phyloP scores from a whole-genome alignment of 2,888 invertebrate species.

The Tenthredo livida region DNA sequence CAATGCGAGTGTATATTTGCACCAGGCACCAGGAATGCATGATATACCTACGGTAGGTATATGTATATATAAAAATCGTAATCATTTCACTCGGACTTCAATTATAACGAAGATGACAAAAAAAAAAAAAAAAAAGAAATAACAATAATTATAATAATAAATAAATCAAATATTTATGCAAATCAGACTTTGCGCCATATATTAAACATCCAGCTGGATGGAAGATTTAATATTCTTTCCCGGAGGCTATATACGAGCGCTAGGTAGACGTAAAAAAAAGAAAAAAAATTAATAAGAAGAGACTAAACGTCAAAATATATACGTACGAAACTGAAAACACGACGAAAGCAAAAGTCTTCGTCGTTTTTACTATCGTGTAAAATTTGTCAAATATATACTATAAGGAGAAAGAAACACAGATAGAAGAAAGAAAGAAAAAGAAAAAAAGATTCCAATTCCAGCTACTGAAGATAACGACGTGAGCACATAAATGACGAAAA shows the following conservation, averaged over 20 bases:
- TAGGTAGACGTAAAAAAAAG: neutral
- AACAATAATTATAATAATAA: no score
- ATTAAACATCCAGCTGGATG: neutral
- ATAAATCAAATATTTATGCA: neutral
- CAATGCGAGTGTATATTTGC: neutral
- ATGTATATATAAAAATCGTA: neutral
- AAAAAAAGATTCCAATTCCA: neutral
- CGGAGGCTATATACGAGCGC: neutral
- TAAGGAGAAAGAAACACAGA: neutral
- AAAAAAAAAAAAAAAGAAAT: neutral
- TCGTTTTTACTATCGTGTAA: neutral
- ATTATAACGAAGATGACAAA: neutral
- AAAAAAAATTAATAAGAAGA: neutral
- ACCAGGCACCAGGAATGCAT: neutral
- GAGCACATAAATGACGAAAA: no score
- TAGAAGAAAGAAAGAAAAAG: neutral
- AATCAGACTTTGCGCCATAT: neutral
- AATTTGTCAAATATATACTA: neutral
- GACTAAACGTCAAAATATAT: neutral
- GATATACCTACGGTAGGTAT: neutral
- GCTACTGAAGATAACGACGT: neutral
- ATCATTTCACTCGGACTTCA: neutral
- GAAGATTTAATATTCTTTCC: neutral
- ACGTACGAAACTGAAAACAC: neutral
- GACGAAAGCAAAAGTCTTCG: neutral